These are phyloP conservation scores for Plebejus anna DNA, from an alignment of 2,888 invertebrate genomes.

Conservation along the genomic window DNA sequence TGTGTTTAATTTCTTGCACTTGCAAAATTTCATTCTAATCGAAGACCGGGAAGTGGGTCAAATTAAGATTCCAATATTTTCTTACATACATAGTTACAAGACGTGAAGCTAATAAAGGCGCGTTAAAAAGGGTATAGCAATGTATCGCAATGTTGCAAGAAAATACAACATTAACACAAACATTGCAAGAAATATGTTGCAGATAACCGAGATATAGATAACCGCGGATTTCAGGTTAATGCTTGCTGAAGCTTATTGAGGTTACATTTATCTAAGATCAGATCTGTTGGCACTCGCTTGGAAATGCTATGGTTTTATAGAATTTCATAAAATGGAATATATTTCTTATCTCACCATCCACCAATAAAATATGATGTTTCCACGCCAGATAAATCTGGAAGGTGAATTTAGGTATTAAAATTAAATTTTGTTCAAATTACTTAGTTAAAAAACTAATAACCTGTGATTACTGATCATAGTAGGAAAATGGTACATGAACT, in stretches of 20 bases:
- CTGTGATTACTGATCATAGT: no score
- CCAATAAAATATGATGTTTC: neutral
- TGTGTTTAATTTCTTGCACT: neutral
- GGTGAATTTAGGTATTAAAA: neutral
- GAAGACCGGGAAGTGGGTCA: no score
- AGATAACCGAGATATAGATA: constrained; percentile 1
- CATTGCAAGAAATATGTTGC: neutral
- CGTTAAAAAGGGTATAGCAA: no score
- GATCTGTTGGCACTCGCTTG: constrained; percentile 17
- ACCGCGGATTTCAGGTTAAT: constrained; percentile 10
- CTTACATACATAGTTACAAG: no score
- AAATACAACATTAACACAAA: neutral
- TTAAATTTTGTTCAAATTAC: no score
- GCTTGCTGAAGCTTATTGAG: constrained; percentile 6
- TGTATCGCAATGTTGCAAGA: neutral
- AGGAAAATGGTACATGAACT: no score
- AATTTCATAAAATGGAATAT: constrained; percentile 3
- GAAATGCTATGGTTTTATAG: constrained; percentile 7
- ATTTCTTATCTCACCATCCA: neutral
- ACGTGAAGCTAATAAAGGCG: no score
- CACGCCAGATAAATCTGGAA: neutral
- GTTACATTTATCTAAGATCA: constrained; percentile 16
- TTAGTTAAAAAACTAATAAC: no score
- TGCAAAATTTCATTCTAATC: no score
- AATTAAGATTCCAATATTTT: no score